Base-by-base conservation (phyloP, 1,140 invertebrate species). In the Tetragnatha versicolor region DNA sequence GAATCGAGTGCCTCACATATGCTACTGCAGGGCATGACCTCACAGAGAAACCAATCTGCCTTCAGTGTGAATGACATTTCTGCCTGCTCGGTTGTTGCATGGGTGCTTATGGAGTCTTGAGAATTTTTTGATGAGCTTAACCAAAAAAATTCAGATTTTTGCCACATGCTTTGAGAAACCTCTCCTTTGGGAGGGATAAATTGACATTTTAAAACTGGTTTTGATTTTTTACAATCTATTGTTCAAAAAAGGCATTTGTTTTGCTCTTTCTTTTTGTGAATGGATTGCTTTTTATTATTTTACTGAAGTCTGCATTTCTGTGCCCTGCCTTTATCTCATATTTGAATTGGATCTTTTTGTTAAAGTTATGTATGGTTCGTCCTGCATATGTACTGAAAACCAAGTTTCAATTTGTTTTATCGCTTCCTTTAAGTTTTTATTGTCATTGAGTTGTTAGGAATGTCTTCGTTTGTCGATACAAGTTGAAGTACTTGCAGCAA, bases 61-160 rank as follows among this genome's bases (percentile, higher is more conserved):
- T 63, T 75, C 37, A 33, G 72, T 63, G 9, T 72, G 35, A 63
- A 63, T 63, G 72, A 37, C n/a, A 58, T 55, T 29, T 20, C 72
- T 61, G 72, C 58, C 39, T 35, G 60, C 35, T 72, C 22, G 63
- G 35, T 51, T 39, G 29, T 75, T 75, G 72, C 72, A 63, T 47
- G 42, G 29, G 58, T 75, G 55, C 72, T 75, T 75, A 63, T 63
- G 58, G 29, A 75, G 17, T 47, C 55, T 75, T 75, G 58, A 61
- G 55, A 63, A 61, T 63, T 63, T 75, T 58, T 63, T 33, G 27
- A 75, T 42, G 72, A 75, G 72, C 72, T 75, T 75, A 75, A 49
- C 63, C 55, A 63, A 63, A 75, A 39, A 63, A 12, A 51, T 42
- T n/a, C n/a, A n/a, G n/a, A n/a, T n/a, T n/a, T 51, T 31, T 68